phyloP scores from a whole-genome alignment of 2,113 vertebrate genomes.

The Plestiodon gilberti region DNA sequence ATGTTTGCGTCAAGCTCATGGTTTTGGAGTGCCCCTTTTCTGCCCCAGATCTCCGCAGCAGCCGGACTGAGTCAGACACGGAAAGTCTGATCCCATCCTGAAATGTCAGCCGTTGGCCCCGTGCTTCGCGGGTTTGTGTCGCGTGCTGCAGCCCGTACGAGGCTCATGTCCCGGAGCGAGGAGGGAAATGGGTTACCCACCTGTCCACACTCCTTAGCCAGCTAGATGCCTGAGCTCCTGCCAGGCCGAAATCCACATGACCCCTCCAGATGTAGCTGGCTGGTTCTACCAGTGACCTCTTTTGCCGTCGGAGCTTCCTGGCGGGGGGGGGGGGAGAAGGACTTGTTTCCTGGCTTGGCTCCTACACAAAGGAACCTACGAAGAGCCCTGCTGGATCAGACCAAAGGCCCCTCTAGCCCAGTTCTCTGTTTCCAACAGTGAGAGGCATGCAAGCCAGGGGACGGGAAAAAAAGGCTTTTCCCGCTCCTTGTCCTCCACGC shows the following conservation, averaged over 20 bases:
- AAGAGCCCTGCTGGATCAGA: neutral
- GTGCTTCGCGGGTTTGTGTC: neutral
- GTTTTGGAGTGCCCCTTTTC: neutral
- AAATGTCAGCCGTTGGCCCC: neutral
- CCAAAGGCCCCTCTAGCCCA: too few species aligned
- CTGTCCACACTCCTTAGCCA: neutral
- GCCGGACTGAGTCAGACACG: neutral
- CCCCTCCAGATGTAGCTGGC: neutral
- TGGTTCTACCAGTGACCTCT: neutral
- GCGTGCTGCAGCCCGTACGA: neutral
- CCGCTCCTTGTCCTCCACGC: neutral
- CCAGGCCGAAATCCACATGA: neutral
- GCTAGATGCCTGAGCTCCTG: neutral
- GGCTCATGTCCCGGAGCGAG: neutral
- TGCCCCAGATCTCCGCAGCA: neutral
- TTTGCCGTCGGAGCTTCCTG: neutral
- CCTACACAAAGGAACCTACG: neutral
- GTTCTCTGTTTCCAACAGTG: neutral
- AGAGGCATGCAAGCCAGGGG: neutral
- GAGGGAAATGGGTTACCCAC: slow-evolving; percentile 5
- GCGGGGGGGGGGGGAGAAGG: neutral
- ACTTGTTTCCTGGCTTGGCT: neutral
- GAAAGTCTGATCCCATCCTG: neutral
- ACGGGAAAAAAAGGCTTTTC: neutral
- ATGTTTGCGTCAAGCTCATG: neutral